phyloP scores from a whole-genome alignment of 2,797 vertebrate genomes.

The Cephalopachus bancanus region DNA sequence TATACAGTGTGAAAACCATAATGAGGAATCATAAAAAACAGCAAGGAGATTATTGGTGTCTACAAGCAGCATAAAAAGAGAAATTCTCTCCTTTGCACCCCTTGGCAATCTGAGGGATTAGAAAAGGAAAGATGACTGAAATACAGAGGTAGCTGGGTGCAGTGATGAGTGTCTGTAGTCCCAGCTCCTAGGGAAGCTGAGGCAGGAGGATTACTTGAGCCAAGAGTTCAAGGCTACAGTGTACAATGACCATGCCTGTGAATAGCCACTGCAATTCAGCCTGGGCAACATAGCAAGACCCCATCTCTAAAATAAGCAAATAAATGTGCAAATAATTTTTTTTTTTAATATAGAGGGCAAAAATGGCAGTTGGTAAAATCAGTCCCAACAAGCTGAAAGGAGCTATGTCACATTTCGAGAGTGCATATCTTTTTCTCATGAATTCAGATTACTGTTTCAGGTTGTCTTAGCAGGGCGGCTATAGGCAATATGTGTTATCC shows the following conservation, averaged over 20 bases:
- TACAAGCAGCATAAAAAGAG: not conserved
- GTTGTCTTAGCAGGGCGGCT: not conserved
- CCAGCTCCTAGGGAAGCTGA: not conserved
- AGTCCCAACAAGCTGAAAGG: constrained; percentile 27
- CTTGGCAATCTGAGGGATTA: constrained; percentile 13
- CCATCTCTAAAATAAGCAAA: not conserved
- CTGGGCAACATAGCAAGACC: not conserved
- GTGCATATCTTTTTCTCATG: not conserved
- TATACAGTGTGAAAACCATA: constrained; percentile 52
- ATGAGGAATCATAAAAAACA: not conserved
- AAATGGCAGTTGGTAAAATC: constrained; percentile 20
- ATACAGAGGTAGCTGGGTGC: not conserved
- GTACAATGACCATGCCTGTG: not conserved
- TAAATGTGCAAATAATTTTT: not conserved
- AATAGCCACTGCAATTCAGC: not conserved
- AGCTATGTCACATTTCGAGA: constrained; percentile 22
- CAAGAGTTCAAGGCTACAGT: not conserved
- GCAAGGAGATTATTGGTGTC: constrained; percentile 40
- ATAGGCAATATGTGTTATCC: not conserved
- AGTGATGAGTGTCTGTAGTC: not conserved
- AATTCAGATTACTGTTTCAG: not conserved
- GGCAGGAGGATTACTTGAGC: not conserved
- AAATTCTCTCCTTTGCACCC: not conserved
- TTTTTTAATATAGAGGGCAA: not conserved
- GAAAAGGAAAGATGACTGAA: constrained; percentile 49